Base-by-base conservation (phyloP, 2,113 vertebrate species). In the Atherinomorus stipes region DNA sequence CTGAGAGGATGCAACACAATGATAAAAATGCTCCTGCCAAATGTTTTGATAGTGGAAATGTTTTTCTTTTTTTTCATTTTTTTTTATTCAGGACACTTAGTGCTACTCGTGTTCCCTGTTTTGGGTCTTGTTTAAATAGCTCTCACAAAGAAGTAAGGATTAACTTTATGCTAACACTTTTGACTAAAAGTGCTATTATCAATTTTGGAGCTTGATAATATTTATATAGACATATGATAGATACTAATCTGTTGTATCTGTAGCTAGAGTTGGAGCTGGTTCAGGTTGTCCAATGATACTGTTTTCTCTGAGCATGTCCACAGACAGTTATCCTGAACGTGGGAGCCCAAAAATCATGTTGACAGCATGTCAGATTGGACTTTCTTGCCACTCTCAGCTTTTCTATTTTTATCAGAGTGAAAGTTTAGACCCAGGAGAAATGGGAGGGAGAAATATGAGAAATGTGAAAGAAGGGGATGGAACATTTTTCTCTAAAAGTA, bases 331-430 rank as follows among this genome's bases (percentile, higher is more conserved):
- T 69, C 53, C 66, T 47, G 53, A 81, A 78, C 37, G 78, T 80
- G 72, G 72, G 78, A 77, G 69, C 7, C 71, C 58, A 74, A 53
- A 66, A 88, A 90, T 88, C 72, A 63, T 81, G 77, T 83, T 91
- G 90, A 92, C 87, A 86, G 85, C 65, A 64, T 86, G 71, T 91
- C 90, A 80, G 76, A 93, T 91, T 87, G 86, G 80, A 87, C 87
- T 68, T 81, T 85, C 76, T 85, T 61, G 74, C 82, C 57, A 65
- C 82, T 81, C 74, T 86, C 76, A 64, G 83, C 70, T 66, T 64
- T 75, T 83, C 91, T 92, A 91, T 90, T 90, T 90, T 80, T 84
- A 80, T 81, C 86, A 50, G 62, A 80, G 78, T 44, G 74, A n/a
- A 63, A 75, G 73, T 88, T 90, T 64, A 71, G 60, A 56, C 19